Base-by-base conservation (phyloP, 2,888 invertebrate genomes). In the Leistus spinibarbis region DNA sequence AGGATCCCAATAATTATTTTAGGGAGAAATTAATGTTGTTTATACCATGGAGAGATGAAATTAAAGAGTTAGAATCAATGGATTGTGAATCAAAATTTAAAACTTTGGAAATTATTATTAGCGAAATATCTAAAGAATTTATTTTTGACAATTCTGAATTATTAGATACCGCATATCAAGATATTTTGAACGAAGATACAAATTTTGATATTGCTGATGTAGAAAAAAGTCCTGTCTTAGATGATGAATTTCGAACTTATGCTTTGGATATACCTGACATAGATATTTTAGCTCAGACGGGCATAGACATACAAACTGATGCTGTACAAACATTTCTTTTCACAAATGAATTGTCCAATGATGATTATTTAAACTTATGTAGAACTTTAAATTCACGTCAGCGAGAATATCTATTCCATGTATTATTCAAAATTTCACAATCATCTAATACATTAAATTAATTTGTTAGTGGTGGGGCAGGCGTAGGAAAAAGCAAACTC, bases 1-100 rank as follows among this genome's bases (percentile, higher is more conserved):
- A 71, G 24, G 77, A 79, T 53, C 74, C 76, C 22, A 56, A 68
- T 10, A 76, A 80, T 20, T 79, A 77, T 70, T 79, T 75, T 67
- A 27, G 79, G 54, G 80, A 80, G 76, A 78, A 79, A 40, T 7
- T 80, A 0, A 77, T 80, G 77, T 62, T 80, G 10, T 80, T 78
- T 73, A n/a, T 77, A 5, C 80, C 79, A 1, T 81, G 80, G 79
- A 54, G 78, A 3, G 62, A 79, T 69, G 80, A 81, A 76, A 23
- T 67, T 64, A 22, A 24, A 9, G 79, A 78, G 53, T 57, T 79
- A 53, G 9, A 76, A 16, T 16, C 3, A 40, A 71, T 77, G 9
- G 62, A 79, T 66, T 23, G 24, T 53, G 64, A 76, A 62, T 16
- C 56, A 19, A 69, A 17, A 23, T 76, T 23, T 40, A 56, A 54